Evolutionary conservation across 2,797 vertebrate species (phyloP), one percentile per base, ranked within the genome.

Genomic region (Takifugu ocellatus): DNA sequence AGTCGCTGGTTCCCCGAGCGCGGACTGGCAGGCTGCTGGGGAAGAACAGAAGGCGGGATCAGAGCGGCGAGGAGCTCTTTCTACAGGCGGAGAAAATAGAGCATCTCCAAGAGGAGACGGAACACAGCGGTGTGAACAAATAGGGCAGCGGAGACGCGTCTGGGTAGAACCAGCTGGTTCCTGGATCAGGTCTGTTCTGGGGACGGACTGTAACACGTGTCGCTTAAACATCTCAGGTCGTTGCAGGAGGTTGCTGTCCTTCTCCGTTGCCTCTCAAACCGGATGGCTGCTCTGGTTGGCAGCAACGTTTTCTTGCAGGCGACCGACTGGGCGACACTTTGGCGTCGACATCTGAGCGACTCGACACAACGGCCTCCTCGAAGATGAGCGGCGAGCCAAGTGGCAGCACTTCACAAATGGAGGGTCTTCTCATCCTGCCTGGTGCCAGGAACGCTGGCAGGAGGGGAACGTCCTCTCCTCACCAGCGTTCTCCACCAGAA

Each of bases 341-440:
- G 82, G 84, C 84, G 51, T 63, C 0, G 42, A 85, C 79, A 78
- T 86, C 84, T 77, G 63, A 86, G 75, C 52, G 42, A 8, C 70
- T 53, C 70, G 0, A 79, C 77, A 78, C 76, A 76, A 73, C 65
- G 56, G 66, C 47, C 25, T 26, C 47, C 46, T 48, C 25, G 83
- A 88, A 87, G 81, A 71, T 55, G 25, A 58, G 69, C 74, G 67
- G 5, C 65, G 66, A 66, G 84, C 77, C 79, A 83, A 81, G 78
- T 88, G 87, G 90, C 88, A 88, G 64, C 68, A 84, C 87, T 85
- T 90, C 88, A 90, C 43, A 90, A 86, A 73, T 72, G 73, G 63
- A 66, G 69, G 81, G 55, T 79, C 71, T 62, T 44, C 77, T 63
- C 12, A 62, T 54, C 61, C 82, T 74, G 69, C 75, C 82, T 70